These are phyloP conservation scores for Halcyon chelicuti DNA, from an alignment of 2,797 vertebrate genomes.

Conservation along the genomic window DNA sequence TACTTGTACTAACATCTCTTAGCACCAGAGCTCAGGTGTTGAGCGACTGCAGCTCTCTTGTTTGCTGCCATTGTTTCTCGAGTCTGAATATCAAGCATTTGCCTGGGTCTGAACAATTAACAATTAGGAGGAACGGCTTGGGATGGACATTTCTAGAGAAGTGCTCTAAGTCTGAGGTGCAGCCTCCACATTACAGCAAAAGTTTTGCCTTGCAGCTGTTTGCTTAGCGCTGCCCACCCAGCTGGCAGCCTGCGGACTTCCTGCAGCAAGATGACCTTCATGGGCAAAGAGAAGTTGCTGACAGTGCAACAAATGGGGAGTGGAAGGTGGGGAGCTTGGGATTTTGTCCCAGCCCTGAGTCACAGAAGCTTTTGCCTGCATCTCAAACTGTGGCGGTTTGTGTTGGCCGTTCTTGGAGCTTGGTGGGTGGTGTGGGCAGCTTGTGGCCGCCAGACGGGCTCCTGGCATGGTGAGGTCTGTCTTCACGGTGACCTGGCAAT, in stretches of 20 bases:
- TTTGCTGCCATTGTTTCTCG: not conserved
- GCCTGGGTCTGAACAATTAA: not conserved
- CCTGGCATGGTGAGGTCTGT: accelerated
- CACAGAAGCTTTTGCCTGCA: not conserved
- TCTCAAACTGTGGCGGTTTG: not conserved
- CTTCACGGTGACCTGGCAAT: not conserved
- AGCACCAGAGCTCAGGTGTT: not conserved
- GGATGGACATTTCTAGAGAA: not conserved
- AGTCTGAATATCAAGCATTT: not conserved
- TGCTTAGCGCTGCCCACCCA: not conserved
- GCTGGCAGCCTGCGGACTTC: not conserved
- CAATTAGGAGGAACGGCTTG: not conserved
- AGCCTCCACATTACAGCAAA: not conserved
- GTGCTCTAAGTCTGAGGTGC: not conserved
- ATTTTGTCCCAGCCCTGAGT: not conserved
- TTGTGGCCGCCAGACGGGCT: not conserved
- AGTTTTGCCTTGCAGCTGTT: not conserved
- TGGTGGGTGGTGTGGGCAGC: not conserved
- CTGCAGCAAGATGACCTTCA: not conserved
- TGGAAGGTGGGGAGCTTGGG: not conserved
- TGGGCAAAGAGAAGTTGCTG: not conserved
- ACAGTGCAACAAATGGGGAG: not conserved
- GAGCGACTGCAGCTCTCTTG: not conserved
- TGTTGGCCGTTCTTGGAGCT: not conserved
- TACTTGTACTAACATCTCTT: not conserved